Evolutionary conservation across 2,888 invertebrate species (phyloP).

Genomic region (Eupithecia exiguata): DNA sequence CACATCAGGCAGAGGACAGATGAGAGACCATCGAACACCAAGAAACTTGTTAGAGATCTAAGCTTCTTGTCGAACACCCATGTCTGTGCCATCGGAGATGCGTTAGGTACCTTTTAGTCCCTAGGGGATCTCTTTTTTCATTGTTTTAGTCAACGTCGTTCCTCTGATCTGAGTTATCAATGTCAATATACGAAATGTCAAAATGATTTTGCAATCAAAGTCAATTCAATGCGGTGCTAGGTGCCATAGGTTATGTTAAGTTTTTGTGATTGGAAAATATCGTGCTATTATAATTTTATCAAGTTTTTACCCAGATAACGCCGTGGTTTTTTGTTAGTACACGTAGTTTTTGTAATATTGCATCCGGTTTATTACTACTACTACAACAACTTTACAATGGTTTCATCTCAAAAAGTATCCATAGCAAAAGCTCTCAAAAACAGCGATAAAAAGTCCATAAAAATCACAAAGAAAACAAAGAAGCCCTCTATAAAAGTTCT

Average conservation of each 20-base stretch:
- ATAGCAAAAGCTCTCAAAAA: constrained; percentile 28
- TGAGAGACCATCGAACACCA: no score
- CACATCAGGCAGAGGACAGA: no score
- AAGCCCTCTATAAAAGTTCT: constrained; percentile 13
- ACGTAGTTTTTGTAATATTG: not conserved
- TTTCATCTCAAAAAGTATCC: constrained; percentile 38
- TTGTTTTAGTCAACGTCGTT: no score
- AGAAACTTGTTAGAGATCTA: no score
- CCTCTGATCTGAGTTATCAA: no score
- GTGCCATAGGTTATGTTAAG: constrained; percentile 11
- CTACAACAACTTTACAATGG: constrained; percentile 32
- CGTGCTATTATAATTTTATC: not conserved
- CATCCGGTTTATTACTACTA: not conserved
- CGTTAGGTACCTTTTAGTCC: no score
- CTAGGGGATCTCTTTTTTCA: no score
- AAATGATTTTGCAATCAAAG: no score
- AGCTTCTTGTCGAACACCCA: no score
- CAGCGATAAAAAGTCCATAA: constrained; percentile 21
- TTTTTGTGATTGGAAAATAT: not conserved
- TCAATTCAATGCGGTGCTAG: no score
- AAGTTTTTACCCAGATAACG: not conserved
- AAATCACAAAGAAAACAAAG: constrained; percentile 31
- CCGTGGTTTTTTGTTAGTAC: not conserved
- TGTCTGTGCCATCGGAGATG: no score
- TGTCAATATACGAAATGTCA: no score